Conservation (phyloP, 2,888 invertebrate genomes). For the Eledone cirrhosa region DNA sequence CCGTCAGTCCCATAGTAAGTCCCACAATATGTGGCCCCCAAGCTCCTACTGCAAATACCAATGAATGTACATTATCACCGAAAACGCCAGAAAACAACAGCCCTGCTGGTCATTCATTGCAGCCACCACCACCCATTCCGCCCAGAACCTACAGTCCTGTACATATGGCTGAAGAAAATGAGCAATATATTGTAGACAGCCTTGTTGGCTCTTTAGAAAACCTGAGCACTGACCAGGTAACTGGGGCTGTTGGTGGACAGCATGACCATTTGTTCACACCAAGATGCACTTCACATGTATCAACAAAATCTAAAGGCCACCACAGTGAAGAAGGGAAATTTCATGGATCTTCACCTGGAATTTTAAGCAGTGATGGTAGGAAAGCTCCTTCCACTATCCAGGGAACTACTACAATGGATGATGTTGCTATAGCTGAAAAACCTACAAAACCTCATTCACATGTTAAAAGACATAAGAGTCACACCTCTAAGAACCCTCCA, state of each 20-base stretch:
- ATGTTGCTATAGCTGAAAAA: conserved; percentile 36
- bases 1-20: conserved; percentile 25
- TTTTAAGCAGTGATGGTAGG: conserved; percentile 11
- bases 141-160: conserved; percentile 60
- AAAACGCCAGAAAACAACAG: conserved; percentile 33
- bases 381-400: conserved; percentile 37
- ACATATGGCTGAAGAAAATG: conserved; percentile 46
- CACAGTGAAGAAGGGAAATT: conserved; percentile 29
- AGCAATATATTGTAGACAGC: conserved; percentile 56
- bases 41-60: conserved; percentile 29
- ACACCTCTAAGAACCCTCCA: conserved; percentile 29
- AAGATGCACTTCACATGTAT: background rate
- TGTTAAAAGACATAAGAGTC: conserved; percentile 28
- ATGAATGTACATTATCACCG: conserved; percentile 21
- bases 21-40: conserved; percentile 23
- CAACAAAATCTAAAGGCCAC: conserved; percentile 3
- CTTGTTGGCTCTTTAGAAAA: conserved; percentile 53
- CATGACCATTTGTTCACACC: conserved; percentile 23
- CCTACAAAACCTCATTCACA: conserved; percentile 27
- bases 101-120: background rate
- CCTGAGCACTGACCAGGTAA: conserved; percentile 35
- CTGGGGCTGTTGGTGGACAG: conserved; percentile 35
- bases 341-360: conserved; percentile 7
- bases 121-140: conserved; percentile 55
- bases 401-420: conserved; percentile 43